These are phyloP conservation scores for Magallana ariakensis DNA, from an alignment of 1,140 invertebrate species.

Conservation along the genomic window DNA sequence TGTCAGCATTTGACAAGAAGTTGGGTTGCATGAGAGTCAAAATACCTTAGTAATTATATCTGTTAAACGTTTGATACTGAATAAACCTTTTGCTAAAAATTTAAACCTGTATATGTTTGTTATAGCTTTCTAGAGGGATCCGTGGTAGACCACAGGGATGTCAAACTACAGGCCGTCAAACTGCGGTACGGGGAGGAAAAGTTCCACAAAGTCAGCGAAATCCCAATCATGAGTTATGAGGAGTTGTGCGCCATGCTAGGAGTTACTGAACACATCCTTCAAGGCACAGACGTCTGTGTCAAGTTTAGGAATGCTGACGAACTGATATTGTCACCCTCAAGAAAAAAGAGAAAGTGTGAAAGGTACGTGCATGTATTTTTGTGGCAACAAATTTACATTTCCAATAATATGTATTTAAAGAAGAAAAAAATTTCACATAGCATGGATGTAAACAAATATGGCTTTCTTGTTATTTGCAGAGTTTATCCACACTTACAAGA, in stretches of 20 bases:
- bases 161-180: conserved; percentile 76
- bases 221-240: conserved; percentile 71
- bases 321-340: conserved; percentile 73
- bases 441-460: not conserved
- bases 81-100: too few relatives aligned
- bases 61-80: too few relatives aligned
- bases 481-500: conserved; percentile 43
- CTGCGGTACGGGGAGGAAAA: conserved; percentile 73
- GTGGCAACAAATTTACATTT: not conserved
- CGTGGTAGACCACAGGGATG: conserved; percentile 74
- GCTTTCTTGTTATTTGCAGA: conserved; percentile 3
- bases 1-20: too few relatives aligned
- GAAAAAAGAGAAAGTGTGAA: conserved; percentile 61
- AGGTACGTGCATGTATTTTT: conserved; percentile 37
- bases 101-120: conserved; percentile 33
- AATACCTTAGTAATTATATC: too few relatives aligned
- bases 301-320: conserved; percentile 72
- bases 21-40: too few relatives aligned
- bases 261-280: conserved; percentile 67
- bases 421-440: too few relatives aligned
- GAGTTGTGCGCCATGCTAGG: conserved; percentile 72
- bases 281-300: conserved; percentile 66
- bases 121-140: conserved; percentile 74
- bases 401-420: not conserved
- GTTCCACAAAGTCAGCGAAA: conserved; percentile 71